Evolutionary conservation across 2,888 invertebrate species (phyloP).

Genomic region (Petrolisthes cinctipes): DNA sequence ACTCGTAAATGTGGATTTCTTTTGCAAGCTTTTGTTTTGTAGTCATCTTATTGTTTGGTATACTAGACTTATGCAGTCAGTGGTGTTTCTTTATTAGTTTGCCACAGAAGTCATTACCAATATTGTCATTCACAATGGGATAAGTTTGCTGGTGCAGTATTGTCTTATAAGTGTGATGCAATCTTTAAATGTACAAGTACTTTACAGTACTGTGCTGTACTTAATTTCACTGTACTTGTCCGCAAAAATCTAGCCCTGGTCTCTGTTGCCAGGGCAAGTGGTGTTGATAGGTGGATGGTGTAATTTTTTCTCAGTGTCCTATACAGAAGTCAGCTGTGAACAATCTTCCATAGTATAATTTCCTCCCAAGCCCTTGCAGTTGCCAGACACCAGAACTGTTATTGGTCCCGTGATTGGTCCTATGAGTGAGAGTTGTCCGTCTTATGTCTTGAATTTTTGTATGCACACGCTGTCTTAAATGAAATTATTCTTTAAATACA

Average conservation of each 20-base stretch:
- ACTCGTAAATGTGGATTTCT: not conserved
- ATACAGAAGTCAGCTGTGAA: slow-evolving; percentile 1
- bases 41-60: not conserved
- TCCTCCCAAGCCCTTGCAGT: not conserved
- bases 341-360: slow-evolving; percentile 20
- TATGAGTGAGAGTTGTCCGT: slow-evolving; percentile 11
- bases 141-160: slow-evolving; percentile 13
- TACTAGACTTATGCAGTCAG: not conserved
- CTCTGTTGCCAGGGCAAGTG: not conserved
- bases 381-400: not conserved
- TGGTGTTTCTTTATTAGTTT: slow-evolving; percentile 1
- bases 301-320: not conserved
- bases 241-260: not conserved
- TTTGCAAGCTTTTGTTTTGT: too few species aligned
- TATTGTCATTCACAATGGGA: not conserved
- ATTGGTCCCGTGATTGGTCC: slow-evolving; percentile 23
- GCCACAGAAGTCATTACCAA: not conserved
- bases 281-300: slow-evolving; percentile 4
- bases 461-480: slow-evolving; percentile 32
- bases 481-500: slow-evolving; percentile 35
- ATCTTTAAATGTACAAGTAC: slow-evolving; percentile 2
- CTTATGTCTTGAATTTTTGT: slow-evolving; percentile 23
- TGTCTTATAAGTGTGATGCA: slow-evolving; percentile 2
- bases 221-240: slow-evolving; percentile 13
- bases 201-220: not conserved